phyloP scores from a whole-genome alignment of 1,140 invertebrate species.

The Conus betulinus region DNA sequence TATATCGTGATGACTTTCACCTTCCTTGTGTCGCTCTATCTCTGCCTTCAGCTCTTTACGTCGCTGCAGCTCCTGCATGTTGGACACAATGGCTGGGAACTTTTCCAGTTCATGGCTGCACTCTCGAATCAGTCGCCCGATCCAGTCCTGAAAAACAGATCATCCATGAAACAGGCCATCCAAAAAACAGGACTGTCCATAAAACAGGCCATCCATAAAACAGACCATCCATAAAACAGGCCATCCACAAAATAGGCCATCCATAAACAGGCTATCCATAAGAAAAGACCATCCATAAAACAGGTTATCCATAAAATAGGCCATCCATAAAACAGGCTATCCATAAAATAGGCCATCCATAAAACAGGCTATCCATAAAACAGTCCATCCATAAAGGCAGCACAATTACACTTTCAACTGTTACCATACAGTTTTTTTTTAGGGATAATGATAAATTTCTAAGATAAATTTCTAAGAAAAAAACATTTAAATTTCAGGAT shows the following conservation, averaged over 20 bases:
- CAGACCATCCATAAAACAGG: no score
- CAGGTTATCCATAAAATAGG: background rate
- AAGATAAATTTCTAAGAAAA: no score
- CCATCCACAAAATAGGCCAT: constrained; percentile 52
- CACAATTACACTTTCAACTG: no score
- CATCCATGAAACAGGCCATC: no score
- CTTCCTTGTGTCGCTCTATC: constrained; percentile 62
- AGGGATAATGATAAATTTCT: no score
- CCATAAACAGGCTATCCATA: no score
- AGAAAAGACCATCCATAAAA: background rate
- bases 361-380: background rate
- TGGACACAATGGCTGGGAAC: constrained; percentile 58
- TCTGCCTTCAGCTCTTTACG: constrained; percentile 63
- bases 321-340: no score
- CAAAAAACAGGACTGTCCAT: background rate
- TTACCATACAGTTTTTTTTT: no score
- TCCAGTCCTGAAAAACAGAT: constrained; percentile 57
- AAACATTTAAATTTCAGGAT: no score
- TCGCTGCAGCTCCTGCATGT: constrained; percentile 58
- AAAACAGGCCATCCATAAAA: background rate
- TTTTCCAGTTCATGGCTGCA: constrained; percentile 66
- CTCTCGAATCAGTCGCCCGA: constrained; percentile 66
- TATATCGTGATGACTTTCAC: constrained; percentile 34
- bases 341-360: constrained; percentile 46
- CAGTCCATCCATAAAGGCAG: background rate